These are phyloP conservation scores for Drosophila pectinifera DNA, from an alignment of 1,140 invertebrate species.

Conservation along the genomic window DNA sequence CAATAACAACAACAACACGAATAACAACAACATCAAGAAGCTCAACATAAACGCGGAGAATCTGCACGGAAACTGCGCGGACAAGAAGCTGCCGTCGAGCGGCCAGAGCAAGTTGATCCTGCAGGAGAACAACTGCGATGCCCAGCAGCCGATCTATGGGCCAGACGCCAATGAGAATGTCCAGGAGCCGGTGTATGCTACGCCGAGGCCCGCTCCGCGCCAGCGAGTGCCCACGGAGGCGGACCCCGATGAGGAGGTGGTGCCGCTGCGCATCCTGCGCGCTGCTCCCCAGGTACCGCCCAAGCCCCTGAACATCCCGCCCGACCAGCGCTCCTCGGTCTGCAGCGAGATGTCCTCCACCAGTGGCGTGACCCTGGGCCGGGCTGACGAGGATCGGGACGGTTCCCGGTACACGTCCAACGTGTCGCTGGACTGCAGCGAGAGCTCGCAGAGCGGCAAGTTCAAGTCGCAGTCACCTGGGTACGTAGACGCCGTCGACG, in stretches of 20 bases:
- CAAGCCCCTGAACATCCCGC: constrained; percentile 40
- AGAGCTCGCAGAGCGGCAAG: constrained; percentile 71
- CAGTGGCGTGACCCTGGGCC: constrained; percentile 29
- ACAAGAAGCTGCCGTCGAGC: constrained; percentile 45
- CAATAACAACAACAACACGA: constrained; percentile 34
- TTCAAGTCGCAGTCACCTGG: constrained; percentile 81
- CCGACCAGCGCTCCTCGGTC: constrained; percentile 65
- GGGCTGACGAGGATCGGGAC: constrained; percentile 16
- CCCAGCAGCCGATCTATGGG: constrained; percentile 64
- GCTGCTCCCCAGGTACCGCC: constrained; percentile 61
- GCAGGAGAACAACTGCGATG: constrained; percentile 53
- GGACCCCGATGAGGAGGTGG: background rate
- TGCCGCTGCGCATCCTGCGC: constrained; percentile 20
- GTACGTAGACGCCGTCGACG: constrained; percentile 67
- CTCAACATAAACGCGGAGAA: constrained; percentile 73
- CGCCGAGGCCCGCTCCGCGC: constrained; percentile 65
- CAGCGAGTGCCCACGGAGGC: constrained; percentile 44
- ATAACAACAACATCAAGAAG: constrained; percentile 58
- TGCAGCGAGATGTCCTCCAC: constrained; percentile 77
- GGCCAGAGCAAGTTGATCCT: constrained; percentile 65
- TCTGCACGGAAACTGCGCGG: constrained; percentile 55
- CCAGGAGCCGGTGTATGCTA: constrained; percentile 61
- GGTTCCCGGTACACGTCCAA: constrained; percentile 64
- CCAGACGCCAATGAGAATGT: constrained; percentile 79
- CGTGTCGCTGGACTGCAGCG: constrained; percentile 63